Conservation (phyloP, 2,113 vertebrate genomes). For the Charina bottae region DNA sequence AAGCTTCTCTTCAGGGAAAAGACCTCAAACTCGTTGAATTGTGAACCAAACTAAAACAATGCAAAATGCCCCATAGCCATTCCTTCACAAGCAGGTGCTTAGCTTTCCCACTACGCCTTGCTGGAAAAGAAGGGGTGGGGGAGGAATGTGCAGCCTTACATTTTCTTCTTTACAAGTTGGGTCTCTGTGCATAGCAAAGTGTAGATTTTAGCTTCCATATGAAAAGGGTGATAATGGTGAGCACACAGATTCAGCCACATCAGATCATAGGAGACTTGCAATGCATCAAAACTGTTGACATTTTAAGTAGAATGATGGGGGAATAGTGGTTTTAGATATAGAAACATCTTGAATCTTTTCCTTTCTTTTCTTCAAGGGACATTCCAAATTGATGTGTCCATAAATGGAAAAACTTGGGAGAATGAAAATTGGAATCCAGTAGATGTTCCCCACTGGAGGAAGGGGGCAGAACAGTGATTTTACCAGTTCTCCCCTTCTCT, state of each 20-base stretch:
- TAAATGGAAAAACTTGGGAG: background rate
- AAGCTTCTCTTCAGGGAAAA: conserved; percentile 71
- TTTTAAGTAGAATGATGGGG: conserved; percentile 57
- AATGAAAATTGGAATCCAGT: background rate
- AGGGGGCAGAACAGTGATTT: background rate
- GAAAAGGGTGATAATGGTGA: conserved; percentile 17
- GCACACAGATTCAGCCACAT: conserved; percentile 35
- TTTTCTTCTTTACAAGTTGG: conserved; percentile 18
- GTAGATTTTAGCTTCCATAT: conserved; percentile 52
- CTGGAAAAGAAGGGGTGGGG: background rate
- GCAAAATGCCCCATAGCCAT: conserved; percentile 51
- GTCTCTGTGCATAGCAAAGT: conserved; percentile 59
- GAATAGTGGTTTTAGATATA: conserved; percentile 64
- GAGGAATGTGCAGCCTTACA: conserved; percentile 36
- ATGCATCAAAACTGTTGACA: conserved; percentile 42
- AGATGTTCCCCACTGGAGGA: background rate
- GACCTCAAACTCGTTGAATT: conserved; percentile 63
- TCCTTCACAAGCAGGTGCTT: conserved; percentile 14
- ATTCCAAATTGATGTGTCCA: conserved; percentile 26
- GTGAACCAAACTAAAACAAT: conserved; percentile 54
- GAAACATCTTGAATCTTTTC: conserved; percentile 51
- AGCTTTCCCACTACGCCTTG: background rate
- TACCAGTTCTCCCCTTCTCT: background rate
- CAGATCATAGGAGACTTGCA: conserved; percentile 46
- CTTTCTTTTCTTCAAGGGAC: conserved; percentile 41